Evolutionary conservation across 2,113 vertebrate species (phyloP).

Genomic region (Phaethornis superciliosus): DNA sequence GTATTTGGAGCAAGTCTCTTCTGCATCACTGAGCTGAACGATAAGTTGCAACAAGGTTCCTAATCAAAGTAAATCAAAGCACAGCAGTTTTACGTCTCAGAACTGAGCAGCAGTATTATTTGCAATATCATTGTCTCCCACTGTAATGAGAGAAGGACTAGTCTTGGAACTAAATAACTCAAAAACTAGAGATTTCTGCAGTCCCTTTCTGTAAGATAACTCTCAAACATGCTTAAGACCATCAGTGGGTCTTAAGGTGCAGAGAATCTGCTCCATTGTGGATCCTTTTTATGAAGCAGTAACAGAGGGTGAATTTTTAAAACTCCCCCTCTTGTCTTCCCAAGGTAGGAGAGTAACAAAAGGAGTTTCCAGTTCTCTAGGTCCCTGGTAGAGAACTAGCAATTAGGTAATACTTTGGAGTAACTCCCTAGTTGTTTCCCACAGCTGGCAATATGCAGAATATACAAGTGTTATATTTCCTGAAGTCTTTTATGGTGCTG

Average conservation of each 20-base stretch:
- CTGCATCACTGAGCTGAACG: neutral
- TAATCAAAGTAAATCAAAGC: neutral
- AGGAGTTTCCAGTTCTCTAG: neutral
- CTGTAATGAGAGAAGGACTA: neutral
- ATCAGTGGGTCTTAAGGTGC: neutral
- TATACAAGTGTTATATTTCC: neutral
- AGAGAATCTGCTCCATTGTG: neutral
- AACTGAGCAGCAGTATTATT: neutral
- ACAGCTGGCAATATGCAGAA: neutral
- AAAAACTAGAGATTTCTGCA: neutral
- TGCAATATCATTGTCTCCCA: neutral
- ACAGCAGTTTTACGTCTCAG: neutral
- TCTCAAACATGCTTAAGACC: neutral
- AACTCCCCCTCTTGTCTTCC: neutral
- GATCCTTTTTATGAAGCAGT: neutral
- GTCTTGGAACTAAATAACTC: neutral
- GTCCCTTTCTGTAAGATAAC: neutral
- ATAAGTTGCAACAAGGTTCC: neutral
- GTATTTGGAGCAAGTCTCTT: neutral
- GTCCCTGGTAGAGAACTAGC: neutral
- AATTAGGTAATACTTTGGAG: neutral
- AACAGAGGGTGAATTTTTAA: neutral
- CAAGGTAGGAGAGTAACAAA: neutral
- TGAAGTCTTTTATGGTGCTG: neutral
- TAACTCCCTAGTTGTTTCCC: neutral